Evolutionary conservation across 2,888 invertebrate genomes (phyloP).

Genomic region (Tuberolachnus salignus): DNA sequence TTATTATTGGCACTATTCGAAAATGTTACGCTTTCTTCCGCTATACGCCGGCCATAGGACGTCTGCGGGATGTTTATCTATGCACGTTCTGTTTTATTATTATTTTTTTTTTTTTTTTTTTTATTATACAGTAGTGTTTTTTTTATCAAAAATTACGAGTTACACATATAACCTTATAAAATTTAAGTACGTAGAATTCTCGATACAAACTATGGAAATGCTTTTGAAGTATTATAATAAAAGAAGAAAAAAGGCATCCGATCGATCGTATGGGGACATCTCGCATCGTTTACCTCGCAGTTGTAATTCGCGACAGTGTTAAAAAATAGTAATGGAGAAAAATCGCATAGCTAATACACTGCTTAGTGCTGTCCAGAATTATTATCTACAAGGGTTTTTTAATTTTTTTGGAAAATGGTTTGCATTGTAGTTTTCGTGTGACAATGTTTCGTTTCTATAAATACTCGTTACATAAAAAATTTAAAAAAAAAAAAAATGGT

Average conservation of each 20-base stretch:
- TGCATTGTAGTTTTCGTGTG: too few relatives aligned
- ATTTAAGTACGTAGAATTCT: neutral
- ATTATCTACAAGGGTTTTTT: too few relatives aligned
- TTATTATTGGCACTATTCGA: slow-evolving; percentile 16
- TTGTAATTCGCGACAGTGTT: neutral
- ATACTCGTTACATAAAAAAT: too few relatives aligned
- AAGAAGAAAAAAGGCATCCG: neutral
- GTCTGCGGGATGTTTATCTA: neutral
- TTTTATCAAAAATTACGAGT: slow-evolving; percentile 4
- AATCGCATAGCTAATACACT: too few relatives aligned
- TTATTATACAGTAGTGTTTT: too few relatives aligned
- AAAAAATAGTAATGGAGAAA: too few relatives aligned
- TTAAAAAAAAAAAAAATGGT: too few relatives aligned
- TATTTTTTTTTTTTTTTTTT: too few relatives aligned
- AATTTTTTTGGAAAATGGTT: too few relatives aligned
- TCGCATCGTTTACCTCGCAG: neutral
- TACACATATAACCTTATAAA: slow-evolving; percentile 3
- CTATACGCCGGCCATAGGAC: neutral
- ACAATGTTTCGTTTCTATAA: too few relatives aligned
- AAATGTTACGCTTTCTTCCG: slow-evolving; percentile 8
- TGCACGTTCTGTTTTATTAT: neutral
- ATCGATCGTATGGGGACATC: neutral
- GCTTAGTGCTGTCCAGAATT: too few relatives aligned
- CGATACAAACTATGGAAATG: slow-evolving; percentile 16
- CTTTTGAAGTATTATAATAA: slow-evolving; percentile 12